Percentiles rank a stretch among this genome's conserved stretches.
phyloP scores from a whole-genome alignment of 2,797 vertebrate genomes.

The Mustela erminea region DNA sequence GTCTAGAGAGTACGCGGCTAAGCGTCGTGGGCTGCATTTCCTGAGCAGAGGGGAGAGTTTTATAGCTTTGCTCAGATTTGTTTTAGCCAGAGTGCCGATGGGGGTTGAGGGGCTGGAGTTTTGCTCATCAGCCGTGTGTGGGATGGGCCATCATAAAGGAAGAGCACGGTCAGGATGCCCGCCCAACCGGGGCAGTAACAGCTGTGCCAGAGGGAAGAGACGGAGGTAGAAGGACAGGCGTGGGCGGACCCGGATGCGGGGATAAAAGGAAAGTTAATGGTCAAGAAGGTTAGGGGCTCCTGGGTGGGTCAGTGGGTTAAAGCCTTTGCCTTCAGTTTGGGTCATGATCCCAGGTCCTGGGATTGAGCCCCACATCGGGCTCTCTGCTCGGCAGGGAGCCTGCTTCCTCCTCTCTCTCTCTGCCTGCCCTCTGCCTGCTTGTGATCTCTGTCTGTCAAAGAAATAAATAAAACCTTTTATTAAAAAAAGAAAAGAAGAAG shows the following conservation, averaged over 20 bases:
- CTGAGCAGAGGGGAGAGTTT: neutral
- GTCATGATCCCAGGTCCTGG: no score
- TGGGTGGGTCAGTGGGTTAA: no score
- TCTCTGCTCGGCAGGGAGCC: no score
- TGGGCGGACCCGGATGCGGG: neutral
- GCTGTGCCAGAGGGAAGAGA: neutral
- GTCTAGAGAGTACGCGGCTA: no score
- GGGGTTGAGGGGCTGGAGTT: neutral
- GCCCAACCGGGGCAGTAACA: neutral
- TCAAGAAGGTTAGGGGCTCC: neutral
- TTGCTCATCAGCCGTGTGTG: neutral
- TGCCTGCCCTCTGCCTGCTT: no score
- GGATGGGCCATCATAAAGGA: rapidly evolving
- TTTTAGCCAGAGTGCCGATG: neutral
- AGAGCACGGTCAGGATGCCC: no score
- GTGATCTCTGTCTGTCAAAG: no score
- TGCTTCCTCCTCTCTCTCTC: no score
- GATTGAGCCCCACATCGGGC: no score
- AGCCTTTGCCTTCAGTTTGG: no score
- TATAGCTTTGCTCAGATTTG: neutral
- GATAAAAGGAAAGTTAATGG: neutral
- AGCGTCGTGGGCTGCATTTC: neutral
- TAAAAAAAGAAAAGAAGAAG: no score
- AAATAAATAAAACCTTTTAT: no score
- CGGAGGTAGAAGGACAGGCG: neutral